phyloP scores from a whole-genome alignment of 2,888 invertebrate species.

The Ernsta delagoae region DNA sequence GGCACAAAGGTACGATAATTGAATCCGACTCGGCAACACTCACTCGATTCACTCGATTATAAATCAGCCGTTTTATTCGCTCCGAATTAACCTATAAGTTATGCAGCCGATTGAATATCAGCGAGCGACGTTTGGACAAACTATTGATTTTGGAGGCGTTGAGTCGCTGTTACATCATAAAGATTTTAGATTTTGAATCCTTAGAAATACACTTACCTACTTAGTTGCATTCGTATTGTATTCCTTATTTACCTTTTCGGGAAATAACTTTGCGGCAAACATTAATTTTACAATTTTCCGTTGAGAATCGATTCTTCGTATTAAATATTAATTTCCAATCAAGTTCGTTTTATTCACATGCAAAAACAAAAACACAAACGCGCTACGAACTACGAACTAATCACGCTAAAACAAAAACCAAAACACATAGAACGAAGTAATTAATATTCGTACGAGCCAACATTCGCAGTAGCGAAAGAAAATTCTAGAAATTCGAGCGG shows the following conservation, averaged over 20 bases:
- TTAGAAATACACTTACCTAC: too few relatives aligned
- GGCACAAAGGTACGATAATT: constrained; percentile 45
- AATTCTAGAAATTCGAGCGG: constrained; percentile 31
- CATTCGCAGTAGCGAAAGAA: constrained; percentile 9
- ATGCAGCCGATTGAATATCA: constrained; percentile 41
- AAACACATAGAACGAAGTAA: background rate
- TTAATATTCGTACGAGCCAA: background rate
- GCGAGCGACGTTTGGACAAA: constrained; percentile 29
- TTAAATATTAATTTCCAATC: background rate
- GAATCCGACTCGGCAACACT: constrained; percentile 43
- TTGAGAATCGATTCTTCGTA: too few relatives aligned
- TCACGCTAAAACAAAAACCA: background rate
- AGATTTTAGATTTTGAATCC: background rate
- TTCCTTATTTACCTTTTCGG: too few relatives aligned
- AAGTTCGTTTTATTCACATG: background rate
- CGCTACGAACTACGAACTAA: background rate
- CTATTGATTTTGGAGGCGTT: constrained; percentile 42
- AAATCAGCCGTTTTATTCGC: constrained; percentile 50
- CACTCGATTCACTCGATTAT: constrained; percentile 51
- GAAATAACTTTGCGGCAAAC: too few relatives aligned
- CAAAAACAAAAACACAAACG: background rate
- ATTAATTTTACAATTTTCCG: too few relatives aligned
- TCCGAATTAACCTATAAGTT: constrained; percentile 62
- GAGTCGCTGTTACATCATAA: constrained; percentile 41
- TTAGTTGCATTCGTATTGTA: too few relatives aligned